phyloP scores from a whole-genome alignment of 2,888 invertebrate genomes.

The Laothoe populi region DNA sequence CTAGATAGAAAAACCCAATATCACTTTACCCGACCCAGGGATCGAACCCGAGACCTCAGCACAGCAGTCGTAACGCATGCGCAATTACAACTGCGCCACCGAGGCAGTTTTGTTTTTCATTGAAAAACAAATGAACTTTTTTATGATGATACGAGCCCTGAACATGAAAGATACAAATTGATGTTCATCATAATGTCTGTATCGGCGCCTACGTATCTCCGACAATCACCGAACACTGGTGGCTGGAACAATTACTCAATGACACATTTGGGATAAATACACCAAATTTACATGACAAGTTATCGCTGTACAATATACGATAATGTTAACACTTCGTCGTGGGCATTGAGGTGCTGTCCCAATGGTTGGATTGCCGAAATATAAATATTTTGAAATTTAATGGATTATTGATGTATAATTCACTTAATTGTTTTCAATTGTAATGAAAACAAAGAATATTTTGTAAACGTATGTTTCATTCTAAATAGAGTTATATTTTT shows the following conservation, averaged over 20 bases:
- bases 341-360: neutral
- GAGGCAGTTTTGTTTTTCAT: neutral
- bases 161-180: slow-evolving; percentile 57
- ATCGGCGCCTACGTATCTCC: slow-evolving; percentile 46
- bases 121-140: neutral
- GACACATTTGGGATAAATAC: slow-evolving; percentile 26
- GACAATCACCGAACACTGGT: slow-evolving; percentile 22
- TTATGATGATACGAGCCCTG: slow-evolving; percentile 48
- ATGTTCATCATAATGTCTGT: slow-evolving; percentile 51
- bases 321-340: slow-evolving; percentile 7
- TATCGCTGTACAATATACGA: slow-evolving; percentile 10
- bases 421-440: no score
- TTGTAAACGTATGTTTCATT: no score
- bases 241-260: slow-evolving; percentile 54
- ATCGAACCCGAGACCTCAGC: no score
- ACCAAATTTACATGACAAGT: slow-evolving; percentile 21
- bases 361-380: neutral
- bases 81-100: no score
- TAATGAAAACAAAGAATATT: no score
- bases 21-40: no score
- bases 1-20: no score
- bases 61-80: no score
- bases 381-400: neutral
- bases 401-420: neutral
- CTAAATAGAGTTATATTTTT: no score